Conservation (phyloP, 2,888 invertebrate species). For the Drosophila leonis region DNA sequence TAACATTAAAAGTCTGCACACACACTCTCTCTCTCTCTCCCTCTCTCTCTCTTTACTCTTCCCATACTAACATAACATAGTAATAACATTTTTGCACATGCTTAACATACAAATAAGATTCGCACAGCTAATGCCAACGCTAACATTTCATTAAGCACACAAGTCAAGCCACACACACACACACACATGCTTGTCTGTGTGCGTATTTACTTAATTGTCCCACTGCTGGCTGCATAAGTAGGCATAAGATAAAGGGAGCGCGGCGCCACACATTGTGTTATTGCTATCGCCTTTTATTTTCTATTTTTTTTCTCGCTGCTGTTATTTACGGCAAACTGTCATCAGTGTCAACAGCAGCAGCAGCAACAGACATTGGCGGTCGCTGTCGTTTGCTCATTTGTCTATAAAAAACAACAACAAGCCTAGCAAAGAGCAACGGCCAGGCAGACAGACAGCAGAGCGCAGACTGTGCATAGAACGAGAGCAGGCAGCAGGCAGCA, state of each 20-base stretch:
- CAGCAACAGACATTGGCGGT: slow-evolving; percentile 60
- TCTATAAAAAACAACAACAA: slow-evolving; percentile 44
- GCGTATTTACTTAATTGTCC: slow-evolving; percentile 30
- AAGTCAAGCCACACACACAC: not conserved
- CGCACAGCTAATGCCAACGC: slow-evolving; percentile 11
- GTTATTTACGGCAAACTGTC: slow-evolving; percentile 59
- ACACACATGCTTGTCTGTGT: not conserved
- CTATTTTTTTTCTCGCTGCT: slow-evolving; percentile 20
- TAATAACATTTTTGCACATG: slow-evolving; percentile 8
- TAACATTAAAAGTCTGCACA: not conserved
- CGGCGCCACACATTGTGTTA: slow-evolving; percentile 26
- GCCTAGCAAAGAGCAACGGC: slow-evolving; percentile 46
- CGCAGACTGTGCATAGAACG: slow-evolving; percentile 23
- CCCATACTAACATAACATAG: not conserved
- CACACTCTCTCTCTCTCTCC: not conserved
- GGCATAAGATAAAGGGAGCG: slow-evolving; percentile 17
- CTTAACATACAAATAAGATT: slow-evolving; percentile 14
- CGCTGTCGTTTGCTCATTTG: slow-evolving; percentile 73
- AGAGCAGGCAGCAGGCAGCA: slow-evolving; percentile 7
- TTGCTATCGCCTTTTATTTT: slow-evolving; percentile 28
- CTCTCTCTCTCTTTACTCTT: not conserved
- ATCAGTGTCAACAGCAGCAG: slow-evolving; percentile 56
- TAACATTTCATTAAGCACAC: slow-evolving; percentile 20
- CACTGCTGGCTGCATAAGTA: slow-evolving; percentile 25
- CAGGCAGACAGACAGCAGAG: slow-evolving; percentile 28